Evolutionary conservation across 2,888 invertebrate species (phyloP).

Genomic region (Euzetes globulus): DNA sequence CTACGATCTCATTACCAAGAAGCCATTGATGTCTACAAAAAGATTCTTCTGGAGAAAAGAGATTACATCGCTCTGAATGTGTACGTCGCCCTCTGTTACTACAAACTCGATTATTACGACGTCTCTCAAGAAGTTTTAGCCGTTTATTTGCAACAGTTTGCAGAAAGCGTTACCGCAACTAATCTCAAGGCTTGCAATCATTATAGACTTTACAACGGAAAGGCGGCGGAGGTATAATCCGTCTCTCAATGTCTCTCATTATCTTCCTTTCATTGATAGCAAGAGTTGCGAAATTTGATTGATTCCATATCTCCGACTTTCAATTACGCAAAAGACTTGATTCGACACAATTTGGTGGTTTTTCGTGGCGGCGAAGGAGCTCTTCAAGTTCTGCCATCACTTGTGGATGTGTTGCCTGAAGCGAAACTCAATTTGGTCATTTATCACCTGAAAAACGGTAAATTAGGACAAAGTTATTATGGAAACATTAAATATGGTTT

Average conservation of each 20-base stretch:
- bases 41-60: conserved; percentile 73
- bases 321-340: conserved; percentile 78
- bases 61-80: conserved; percentile 89
- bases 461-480: not conserved
- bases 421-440: conserved; percentile 92
- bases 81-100: conserved; percentile 94
- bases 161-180: conserved; percentile 87
- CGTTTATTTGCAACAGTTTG: conserved; percentile 79
- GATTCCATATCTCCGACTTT: conserved; percentile 61
- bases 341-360: conserved; percentile 90
- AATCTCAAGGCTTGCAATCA: conserved; percentile 83
- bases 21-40: conserved; percentile 95
- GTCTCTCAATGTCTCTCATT: not conserved
- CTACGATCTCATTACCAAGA: conserved; percentile 94
- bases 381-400: conserved; percentile 76
- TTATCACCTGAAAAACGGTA: conserved; percentile 72
- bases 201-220: conserved; percentile 81
- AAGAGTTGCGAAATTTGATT: conserved; percentile 69
- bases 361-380: conserved; percentile 90
- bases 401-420: conserved; percentile 93
- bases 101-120: conserved; percentile 96
- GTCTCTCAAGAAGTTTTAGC: conserved; percentile 73
- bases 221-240: conserved; percentile 73
- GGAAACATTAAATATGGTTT: not conserved
- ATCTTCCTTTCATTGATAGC: conserved; percentile 46